Evolutionary conservation across 2,888 invertebrate genomes (phyloP), one percentile per base, ranked within the genome.

Genomic region (Seira sanloemensis): DNA sequence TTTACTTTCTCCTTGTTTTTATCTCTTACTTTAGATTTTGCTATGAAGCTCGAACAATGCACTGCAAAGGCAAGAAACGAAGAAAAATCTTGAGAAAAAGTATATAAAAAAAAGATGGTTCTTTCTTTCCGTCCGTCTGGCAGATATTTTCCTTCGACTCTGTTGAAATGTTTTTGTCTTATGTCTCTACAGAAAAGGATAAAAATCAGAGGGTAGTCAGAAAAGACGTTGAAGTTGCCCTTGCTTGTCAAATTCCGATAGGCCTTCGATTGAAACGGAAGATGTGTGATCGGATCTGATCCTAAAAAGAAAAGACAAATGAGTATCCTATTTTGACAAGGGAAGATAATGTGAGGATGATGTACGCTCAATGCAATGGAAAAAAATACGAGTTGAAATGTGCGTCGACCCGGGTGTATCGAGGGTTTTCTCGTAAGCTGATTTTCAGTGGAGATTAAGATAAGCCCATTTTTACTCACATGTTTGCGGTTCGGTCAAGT

Each of bases 261-360:
- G 37, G 37, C 12, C 12, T 37, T 12, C 5, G 37, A 37, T 37
- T 37, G 37, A 12, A 37, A 37, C 4, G 37, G 12, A 37, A 37
- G 37, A 37, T 37, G 37, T 37, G 37, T n/a, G n/a, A 37, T 37
- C 37, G 37, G 37, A 37, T 37, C 37, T 37, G 37, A 37, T 37
- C 37, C 12, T 37, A 37, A 37, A 65, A 54, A 81, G 37, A 75
- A 72, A 73, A 82, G 82, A 82, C 82, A 82, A 82, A 82, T 82
- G 82, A 65, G 27, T 58, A 66, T 76, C 72, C 76, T 27, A 37
- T 37, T 68, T 76, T 76, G 82, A 82, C 82, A 82, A 71, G 21
- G 50, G 69, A 76, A 82, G 37, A 37, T 82, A 75, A 75, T 71
- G 66, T 25, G 66, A 73, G 69, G 79, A 79, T 79, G 73, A 79